A percentile compares a stretch with the other conserved stretches of the same genome.
phyloP scores from a whole-genome alignment of 2,113 vertebrate genomes.

The Narcine bancroftii region DNA sequence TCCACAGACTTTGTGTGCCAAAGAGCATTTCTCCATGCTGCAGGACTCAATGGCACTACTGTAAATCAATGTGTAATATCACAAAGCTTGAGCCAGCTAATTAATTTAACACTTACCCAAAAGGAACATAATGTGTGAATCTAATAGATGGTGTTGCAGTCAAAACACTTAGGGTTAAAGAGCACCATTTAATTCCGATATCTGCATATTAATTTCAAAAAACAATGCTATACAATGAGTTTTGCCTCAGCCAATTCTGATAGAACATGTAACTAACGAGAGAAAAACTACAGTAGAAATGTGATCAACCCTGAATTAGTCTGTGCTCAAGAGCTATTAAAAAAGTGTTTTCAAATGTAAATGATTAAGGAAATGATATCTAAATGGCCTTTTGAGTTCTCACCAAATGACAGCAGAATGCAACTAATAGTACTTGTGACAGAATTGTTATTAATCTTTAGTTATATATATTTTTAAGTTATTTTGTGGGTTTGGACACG shows the following conservation, averaged over 20 bases:
- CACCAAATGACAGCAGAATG: not conserved
- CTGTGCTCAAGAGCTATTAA: not conserved
- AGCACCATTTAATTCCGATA: not conserved
- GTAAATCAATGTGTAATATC: not conserved
- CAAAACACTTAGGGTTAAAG: not conserved
- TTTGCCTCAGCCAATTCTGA: not conserved
- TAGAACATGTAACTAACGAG: not conserved
- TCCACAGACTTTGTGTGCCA: no score
- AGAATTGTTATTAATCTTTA: no score
- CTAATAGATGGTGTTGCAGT: not conserved
- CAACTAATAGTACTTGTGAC: no score
- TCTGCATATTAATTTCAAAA: not conserved
- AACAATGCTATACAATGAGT: not conserved
- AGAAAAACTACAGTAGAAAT: not conserved
- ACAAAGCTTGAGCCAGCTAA: not conserved
- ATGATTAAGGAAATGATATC: not conserved
- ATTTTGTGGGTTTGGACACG: no score
- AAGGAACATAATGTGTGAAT: not conserved
- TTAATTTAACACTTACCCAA: not conserved
- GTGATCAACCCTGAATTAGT: no score
- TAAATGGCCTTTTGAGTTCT: not conserved
- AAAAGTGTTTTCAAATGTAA: not conserved
- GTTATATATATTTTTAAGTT: no score
- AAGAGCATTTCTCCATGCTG: no score
- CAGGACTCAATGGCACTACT: no score